A percentile compares a stretch with the other conserved stretches of the same genome.
phyloP scores from a whole-genome alignment of 1,140 invertebrate species.

The Mesaphorura yosii region DNA sequence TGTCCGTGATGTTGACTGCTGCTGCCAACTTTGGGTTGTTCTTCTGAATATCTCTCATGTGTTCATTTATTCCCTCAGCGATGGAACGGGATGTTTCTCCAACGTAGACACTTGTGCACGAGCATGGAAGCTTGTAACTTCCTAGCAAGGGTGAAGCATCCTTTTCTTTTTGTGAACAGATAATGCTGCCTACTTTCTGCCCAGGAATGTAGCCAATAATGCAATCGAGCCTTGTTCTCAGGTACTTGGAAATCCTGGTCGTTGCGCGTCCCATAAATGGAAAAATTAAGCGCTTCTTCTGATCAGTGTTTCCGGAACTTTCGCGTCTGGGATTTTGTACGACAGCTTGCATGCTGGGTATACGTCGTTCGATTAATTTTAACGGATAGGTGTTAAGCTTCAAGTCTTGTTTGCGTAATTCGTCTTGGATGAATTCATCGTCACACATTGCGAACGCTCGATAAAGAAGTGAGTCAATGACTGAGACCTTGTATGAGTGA shows the following conservation, averaged over 20 bases:
- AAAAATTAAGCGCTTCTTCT: neutral
- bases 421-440: neutral
- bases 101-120: neutral
- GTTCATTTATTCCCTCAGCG: neutral
- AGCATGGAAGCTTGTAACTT: neutral
- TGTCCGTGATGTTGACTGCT: neutral
- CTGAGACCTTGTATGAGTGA: conserved; percentile 3
- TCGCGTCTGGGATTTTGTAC: too few relatives aligned
- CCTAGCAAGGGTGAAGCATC: neutral
- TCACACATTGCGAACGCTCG: conserved; percentile 9
- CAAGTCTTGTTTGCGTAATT: too few relatives aligned
- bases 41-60: neutral
- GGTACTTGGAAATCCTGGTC: neutral
- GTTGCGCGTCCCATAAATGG: neutral
- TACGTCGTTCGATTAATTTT: too few relatives aligned
- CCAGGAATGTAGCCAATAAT: neutral
- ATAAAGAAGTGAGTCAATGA: conserved; percentile 4
- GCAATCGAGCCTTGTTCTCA: neutral
- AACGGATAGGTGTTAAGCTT: too few relatives aligned
- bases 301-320: too few relatives aligned
- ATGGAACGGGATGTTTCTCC: neutral
- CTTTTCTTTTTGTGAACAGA: neutral
- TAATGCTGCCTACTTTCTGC: neutral
- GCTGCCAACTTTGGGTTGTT: neutral
- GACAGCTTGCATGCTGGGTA: too few relatives aligned